Evolutionary conservation across 2,888 invertebrate species (phyloP).

Genomic region (Patella pellucida): DNA sequence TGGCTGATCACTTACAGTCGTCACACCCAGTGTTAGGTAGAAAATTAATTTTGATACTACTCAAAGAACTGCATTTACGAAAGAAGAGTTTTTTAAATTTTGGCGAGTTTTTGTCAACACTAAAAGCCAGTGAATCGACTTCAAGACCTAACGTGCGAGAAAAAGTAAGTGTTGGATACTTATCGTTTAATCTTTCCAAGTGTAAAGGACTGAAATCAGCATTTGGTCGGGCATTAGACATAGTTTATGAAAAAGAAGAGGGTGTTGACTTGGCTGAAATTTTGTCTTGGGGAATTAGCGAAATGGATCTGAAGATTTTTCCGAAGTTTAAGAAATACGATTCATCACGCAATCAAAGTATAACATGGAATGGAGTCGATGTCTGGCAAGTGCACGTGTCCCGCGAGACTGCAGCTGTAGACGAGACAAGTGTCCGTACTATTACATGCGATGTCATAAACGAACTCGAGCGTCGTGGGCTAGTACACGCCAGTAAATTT

Average conservation of each 20-base stretch:
- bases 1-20: neutral
- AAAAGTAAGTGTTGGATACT: constrained; percentile 1
- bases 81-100: neutral
- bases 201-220: neutral
- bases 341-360: neutral
- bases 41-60: neutral
- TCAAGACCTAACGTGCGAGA: neutral
- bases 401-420: neutral
- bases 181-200: neutral
- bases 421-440: neutral
- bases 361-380: neutral
- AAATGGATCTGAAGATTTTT: neutral
- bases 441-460: neutral
- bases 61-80: neutral
- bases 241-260: neutral
- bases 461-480: neutral
- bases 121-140: neutral
- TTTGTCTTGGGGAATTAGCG: neutral
- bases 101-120: neutral
- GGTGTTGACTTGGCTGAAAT: neutral
- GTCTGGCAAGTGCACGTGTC: neutral
- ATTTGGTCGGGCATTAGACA: neutral
- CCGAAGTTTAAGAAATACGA: neutral
- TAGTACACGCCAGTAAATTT: constrained; percentile 3
- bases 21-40: neutral